Percentiles rank a stretch among this genome's conserved stretches.
Conservation (phyloP, 2,113 vertebrate species). For the Hystrix cristata region DNA sequence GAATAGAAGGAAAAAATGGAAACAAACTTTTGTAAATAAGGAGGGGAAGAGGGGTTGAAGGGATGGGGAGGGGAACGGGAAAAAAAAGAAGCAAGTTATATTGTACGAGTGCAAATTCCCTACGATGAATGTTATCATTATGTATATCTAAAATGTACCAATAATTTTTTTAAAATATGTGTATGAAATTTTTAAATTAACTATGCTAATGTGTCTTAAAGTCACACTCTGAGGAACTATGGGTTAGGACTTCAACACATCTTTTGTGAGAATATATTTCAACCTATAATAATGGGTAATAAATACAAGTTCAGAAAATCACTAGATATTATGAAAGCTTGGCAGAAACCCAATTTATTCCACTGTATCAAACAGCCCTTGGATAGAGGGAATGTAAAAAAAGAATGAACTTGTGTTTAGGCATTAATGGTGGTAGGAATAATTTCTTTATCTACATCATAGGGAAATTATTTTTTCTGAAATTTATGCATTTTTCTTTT, state of each 20-base stretch:
- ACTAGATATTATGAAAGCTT: background rate
- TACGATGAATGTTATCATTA: no score
- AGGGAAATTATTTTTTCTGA: background rate
- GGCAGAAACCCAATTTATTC: background rate
- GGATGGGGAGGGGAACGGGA: no score
- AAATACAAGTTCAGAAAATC: background rate
- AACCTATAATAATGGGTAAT: background rate
- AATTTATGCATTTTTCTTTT: background rate
- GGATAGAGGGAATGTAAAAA: background rate
- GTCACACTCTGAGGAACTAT: background rate
- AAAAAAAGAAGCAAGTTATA: no score
- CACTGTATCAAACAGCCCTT: background rate
- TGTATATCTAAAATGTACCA: no score
- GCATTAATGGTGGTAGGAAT: background rate
- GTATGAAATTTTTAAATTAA: background rate
- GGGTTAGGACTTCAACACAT: background rate
- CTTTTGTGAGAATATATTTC: background rate
- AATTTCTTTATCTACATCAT: background rate
- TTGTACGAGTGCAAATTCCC: no score
- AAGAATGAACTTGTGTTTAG: background rate
- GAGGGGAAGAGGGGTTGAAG: no score
- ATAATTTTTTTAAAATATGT: no score
- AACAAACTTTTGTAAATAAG: no score
- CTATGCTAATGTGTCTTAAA: background rate
- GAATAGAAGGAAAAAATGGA: no score